These are phyloP conservation scores for Brachionus paranguensis DNA, from an alignment of 1,140 invertebrate species.

Conservation along the genomic window DNA sequence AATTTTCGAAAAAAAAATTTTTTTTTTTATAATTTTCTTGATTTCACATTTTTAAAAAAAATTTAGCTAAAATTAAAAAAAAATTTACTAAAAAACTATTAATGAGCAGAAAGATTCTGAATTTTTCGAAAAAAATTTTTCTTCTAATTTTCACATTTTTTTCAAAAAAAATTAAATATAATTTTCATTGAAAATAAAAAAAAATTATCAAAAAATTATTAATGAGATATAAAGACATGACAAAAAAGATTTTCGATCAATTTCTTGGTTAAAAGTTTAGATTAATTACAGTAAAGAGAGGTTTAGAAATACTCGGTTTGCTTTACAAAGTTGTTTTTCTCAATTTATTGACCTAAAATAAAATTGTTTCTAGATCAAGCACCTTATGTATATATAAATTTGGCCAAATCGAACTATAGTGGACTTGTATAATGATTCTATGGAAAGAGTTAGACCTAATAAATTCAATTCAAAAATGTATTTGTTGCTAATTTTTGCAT, in stretches of 20 bases:
- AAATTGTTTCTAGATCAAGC: neutral
- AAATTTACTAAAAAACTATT: neutral
- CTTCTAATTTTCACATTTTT: too few relatives aligned
- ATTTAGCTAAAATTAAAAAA: neutral
- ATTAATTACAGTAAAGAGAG: neutral
- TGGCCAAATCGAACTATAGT: neutral
- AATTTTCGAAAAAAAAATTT: neutral
- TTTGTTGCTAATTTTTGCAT: neutral
- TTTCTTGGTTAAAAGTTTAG: neutral
- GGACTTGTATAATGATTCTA: constrained; percentile 20
- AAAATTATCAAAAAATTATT: too few relatives aligned
- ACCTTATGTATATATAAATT: neutral
- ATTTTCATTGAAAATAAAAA: too few relatives aligned
- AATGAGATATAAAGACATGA: neutral
- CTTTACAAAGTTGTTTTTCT: neutral
- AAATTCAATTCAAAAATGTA: neutral
- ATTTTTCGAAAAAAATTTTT: too few relatives aligned
- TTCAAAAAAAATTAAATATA: too few relatives aligned
- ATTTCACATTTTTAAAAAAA: neutral
- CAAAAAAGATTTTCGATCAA: neutral
- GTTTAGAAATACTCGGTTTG: neutral
- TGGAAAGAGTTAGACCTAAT: constrained; percentile 7
- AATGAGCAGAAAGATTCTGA: too few relatives aligned
- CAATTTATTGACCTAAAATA: neutral
- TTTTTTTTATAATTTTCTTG: neutral